Evolutionary conservation across 1,140 invertebrate species (phyloP).

Genomic region (Drosophila ananassae): DNA sequence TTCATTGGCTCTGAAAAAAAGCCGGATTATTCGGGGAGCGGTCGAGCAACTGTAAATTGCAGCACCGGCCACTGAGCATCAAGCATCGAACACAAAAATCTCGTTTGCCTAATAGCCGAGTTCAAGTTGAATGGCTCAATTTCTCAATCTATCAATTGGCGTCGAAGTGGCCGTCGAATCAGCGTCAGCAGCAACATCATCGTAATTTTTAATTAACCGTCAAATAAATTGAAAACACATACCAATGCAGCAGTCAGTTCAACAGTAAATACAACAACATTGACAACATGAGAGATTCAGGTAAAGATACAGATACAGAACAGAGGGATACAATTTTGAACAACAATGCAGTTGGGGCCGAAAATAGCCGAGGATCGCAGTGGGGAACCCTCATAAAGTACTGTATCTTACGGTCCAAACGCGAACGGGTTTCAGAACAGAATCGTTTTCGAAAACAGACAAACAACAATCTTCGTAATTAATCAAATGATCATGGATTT

Average conservation of each 20-base stretch:
- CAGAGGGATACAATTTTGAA: neutral
- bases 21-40: constrained; percentile 23
- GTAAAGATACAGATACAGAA: neutral
- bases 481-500: constrained; percentile 23
- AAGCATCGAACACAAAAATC: constrained; percentile 51
- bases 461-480: constrained; percentile 25
- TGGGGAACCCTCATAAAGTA: constrained; percentile 45
- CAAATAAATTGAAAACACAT: constrained; percentile 44
- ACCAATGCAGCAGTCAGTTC: constrained; percentile 18
- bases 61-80: constrained; percentile 7
- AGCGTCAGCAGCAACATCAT: constrained; percentile 34
- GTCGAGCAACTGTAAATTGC: constrained; percentile 72
- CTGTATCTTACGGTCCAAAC: constrained; percentile 40
- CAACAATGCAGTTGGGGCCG: constrained; percentile 31
- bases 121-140: constrained; percentile 81
- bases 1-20: constrained; percentile 65
- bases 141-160: constrained; percentile 64
- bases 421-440: constrained; percentile 34
- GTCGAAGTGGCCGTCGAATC: constrained; percentile 45
- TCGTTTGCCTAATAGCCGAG: constrained; percentile 81
- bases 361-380: constrained; percentile 31
- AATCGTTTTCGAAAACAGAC: constrained; percentile 13
- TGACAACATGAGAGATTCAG: constrained; percentile 1
- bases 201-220: constrained; percentile 39
- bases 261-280: constrained; percentile 19